These are phyloP conservation scores for Merodon equestris DNA, from an alignment of 2,888 invertebrate species.

Conservation along the genomic window DNA sequence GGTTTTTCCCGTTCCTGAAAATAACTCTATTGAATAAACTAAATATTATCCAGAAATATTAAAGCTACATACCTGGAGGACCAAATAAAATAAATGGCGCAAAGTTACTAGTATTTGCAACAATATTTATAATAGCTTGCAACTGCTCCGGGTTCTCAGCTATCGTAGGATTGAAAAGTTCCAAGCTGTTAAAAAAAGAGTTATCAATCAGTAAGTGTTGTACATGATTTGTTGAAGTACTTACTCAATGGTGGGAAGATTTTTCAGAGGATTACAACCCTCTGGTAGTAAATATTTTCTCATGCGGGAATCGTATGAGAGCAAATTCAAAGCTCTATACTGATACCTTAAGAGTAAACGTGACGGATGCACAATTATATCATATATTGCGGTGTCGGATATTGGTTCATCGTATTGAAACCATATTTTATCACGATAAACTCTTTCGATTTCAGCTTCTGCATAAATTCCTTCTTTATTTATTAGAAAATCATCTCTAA, in stretches of 20 bases:
- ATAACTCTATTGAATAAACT: not conserved
- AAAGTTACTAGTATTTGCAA: conserved; percentile 82
- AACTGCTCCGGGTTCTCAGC: conserved; percentile 82
- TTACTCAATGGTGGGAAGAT: conserved; percentile 6
- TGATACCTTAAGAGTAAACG: conserved; percentile 74
- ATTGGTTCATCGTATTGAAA: conserved; percentile 53
- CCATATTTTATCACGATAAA: conserved; percentile 68
- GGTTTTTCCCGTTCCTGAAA: conserved; percentile 84
- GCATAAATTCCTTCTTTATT: no score
- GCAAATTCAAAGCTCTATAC: conserved; percentile 72
- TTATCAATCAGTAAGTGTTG: no score
- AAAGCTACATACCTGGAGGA: conserved; percentile 85
- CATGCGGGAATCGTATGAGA: conserved; percentile 52
- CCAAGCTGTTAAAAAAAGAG: conserved; percentile 61
- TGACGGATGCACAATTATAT: conserved; percentile 72
- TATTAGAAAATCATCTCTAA: no score
- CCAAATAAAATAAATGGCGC: conserved; percentile 92
- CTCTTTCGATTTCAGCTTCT: conserved; percentile 21
- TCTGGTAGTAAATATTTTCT: conserved; percentile 72
- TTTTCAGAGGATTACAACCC: not conserved
- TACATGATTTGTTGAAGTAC: not conserved
- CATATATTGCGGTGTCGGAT: conserved; percentile 33
- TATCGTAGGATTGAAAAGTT: conserved; percentile 76
- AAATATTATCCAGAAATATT: no score
- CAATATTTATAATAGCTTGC: conserved; percentile 84